Evolutionary conservation across 2,113 vertebrate genomes (phyloP), one percentile per base, ranked within the genome.

Genomic region (Phoxinus phoxinus): DNA sequence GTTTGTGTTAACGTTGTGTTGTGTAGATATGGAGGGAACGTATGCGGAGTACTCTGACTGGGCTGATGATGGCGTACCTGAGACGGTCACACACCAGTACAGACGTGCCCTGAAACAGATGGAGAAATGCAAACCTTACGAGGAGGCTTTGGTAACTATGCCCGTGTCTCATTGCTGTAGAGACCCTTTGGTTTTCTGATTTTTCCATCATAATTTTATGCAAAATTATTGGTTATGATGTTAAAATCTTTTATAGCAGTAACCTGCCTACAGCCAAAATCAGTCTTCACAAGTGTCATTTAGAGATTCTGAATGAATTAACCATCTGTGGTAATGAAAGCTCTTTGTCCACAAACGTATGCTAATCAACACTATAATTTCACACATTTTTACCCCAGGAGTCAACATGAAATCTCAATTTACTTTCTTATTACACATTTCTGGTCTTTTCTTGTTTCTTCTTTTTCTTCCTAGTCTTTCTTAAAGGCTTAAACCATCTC

Each of bases 11-110:
- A 65, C 17, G 25, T 61, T 84, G 11, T 75, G 17, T 21, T 86
- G 0, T 74, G 11, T 84, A 99, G 98, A 99, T 85, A 99, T 99
- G 98, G 97, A 97, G 58, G 90, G 94, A 25, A 97, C 97, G 0
- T 97, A 96, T 67, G 95, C 95, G 3, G 98, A 99, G 81, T 99
- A 99, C 27, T 95, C 97, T 59, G 96, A 97, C 41, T 99, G 98
- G 98, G 95, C 97, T 0, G 97, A 99, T 21, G 91, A 96, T 1
- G 96, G 96, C 0, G 92, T 98, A 6, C 87, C 95, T 0, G 96
- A 97, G 44, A 83, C 90, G 0, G 93, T 94, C 4, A 48, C 91
- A 1, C 94, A 95, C 88, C 96, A n/a, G 85, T 99, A 99, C 88
- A 95, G 93, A 90, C 97, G 94, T 71, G 96, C 97, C 1, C 83